Evolutionary conservation across 2,797 vertebrate species (phyloP).

Genomic region (Pagetopsis macropterus): DNA sequence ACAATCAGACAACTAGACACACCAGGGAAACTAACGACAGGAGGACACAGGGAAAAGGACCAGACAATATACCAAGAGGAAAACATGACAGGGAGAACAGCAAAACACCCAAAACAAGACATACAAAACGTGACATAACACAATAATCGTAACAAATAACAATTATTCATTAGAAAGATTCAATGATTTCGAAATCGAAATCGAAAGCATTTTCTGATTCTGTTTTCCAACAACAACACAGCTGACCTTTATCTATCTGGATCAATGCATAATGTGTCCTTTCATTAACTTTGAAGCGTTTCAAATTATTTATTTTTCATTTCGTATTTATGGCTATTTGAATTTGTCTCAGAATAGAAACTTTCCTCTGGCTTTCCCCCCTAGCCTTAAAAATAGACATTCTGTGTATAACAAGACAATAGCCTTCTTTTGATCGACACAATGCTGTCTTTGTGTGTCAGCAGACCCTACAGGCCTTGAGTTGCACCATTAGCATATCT

Average conservation of each 20-base stretch:
- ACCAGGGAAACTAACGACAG: no score
- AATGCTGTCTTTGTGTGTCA: conserved; percentile 69
- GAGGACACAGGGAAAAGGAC: no score
- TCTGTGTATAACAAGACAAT: conserved; percentile 70
- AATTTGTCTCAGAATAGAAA: conserved; percentile 61
- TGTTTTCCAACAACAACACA: conserved; percentile 33
- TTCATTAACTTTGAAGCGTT: conserved; percentile 50
- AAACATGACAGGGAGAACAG: no score
- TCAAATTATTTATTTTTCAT: conserved; percentile 21
- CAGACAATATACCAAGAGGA: no score
- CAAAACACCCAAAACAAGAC: no score
- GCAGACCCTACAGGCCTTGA: conserved; percentile 65
- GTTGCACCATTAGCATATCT: conserved; percentile 75
- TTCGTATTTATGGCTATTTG: conserved; percentile 40
- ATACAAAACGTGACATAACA: no score
- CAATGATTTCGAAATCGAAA: conserved; percentile 4
- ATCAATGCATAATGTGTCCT: conserved; percentile 58
- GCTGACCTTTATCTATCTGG: conserved; percentile 50
- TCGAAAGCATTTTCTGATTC: conserved; percentile 34
- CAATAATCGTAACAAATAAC: not conserved
- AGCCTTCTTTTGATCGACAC: conserved; percentile 59
- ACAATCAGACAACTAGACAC: no score
- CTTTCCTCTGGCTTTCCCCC: conserved; percentile 29
- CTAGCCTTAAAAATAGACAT: conserved; percentile 68
- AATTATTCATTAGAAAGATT: conserved; percentile 13